phyloP scores from a whole-genome alignment of 2,113 vertebrate species.

The Arizona elegans region DNA sequence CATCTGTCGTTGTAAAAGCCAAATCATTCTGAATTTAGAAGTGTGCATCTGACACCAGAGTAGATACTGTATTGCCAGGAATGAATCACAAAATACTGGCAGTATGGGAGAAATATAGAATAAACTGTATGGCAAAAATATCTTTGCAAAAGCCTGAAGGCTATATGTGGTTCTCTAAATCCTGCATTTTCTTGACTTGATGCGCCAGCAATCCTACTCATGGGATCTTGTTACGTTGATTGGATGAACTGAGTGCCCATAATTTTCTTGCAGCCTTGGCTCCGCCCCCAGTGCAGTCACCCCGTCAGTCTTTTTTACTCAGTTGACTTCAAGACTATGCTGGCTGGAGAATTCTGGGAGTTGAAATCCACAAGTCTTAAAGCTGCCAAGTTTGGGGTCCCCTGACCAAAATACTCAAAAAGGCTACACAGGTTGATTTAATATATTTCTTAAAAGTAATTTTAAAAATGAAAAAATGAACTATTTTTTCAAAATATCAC shows the following conservation, averaged over 20 bases:
- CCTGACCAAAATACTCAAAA: background rate
- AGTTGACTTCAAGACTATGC: too few species aligned
- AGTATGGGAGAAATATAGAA: background rate
- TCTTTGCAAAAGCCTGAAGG: background rate
- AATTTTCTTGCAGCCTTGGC: too few species aligned
- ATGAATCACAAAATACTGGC: background rate
- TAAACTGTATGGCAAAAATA: background rate
- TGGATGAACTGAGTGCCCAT: too few species aligned
- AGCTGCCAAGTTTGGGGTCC: too few species aligned
- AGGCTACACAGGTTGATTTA: background rate
- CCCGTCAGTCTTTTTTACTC: too few species aligned
- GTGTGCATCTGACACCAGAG: background rate
- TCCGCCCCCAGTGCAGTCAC: too few species aligned
- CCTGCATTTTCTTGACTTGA: too few species aligned
- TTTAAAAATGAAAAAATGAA: background rate
- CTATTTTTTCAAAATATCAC: background rate
- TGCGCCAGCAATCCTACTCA: too few species aligned
- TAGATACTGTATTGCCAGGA: background rate
- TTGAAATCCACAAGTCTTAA: too few species aligned
- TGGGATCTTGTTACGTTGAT: too few species aligned
- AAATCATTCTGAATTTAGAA: background rate
- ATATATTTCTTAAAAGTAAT: background rate
- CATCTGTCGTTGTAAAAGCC: background rate
- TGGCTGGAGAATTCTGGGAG: too few species aligned
- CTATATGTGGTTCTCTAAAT: background rate